Evolutionary conservation across 2,113 vertebrate genomes (phyloP).

Genomic region (Otocyon megalotis): DNA sequence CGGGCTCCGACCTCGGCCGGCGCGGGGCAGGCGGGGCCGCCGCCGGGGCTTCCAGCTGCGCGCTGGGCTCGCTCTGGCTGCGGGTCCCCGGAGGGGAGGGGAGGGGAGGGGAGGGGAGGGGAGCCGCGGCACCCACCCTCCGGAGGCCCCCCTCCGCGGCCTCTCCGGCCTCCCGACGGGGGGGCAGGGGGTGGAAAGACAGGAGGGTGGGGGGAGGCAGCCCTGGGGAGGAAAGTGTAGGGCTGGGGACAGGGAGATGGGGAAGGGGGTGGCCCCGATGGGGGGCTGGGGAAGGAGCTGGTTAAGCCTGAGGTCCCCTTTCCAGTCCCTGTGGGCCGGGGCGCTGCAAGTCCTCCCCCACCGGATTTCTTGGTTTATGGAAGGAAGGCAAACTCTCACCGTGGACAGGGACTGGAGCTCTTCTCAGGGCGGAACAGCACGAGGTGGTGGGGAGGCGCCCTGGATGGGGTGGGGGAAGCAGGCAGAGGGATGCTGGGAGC

Average conservation of each 20-base stretch:
- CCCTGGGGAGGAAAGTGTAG: not conserved
- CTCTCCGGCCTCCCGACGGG: not conserved
- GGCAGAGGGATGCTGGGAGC: no score
- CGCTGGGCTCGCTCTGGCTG: not conserved
- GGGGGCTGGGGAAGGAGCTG: fast-evolving
- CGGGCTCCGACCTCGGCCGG: not conserved
- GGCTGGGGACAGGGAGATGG: not conserved
- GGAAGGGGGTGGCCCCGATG: not conserved
- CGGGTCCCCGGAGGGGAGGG: no score
- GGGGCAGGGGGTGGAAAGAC: not conserved
- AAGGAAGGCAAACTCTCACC: not conserved
- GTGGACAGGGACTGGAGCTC: not conserved
- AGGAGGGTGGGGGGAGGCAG: not conserved
- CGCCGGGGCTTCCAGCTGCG: not conserved
- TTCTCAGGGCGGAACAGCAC: not conserved
- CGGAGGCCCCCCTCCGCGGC: fast-evolving
- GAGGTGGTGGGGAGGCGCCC: not conserved
- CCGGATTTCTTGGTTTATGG: not conserved
- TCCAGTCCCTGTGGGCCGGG: not conserved
- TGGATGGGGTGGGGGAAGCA: not conserved
- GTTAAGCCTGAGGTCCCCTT: not conserved
- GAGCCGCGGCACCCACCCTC: not conserved
- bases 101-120: not conserved
- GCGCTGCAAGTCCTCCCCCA: not conserved
- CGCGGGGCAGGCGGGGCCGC: not conserved